Conservation (phyloP, 2,888 invertebrate species). For the Megamerina dolium region DNA sequence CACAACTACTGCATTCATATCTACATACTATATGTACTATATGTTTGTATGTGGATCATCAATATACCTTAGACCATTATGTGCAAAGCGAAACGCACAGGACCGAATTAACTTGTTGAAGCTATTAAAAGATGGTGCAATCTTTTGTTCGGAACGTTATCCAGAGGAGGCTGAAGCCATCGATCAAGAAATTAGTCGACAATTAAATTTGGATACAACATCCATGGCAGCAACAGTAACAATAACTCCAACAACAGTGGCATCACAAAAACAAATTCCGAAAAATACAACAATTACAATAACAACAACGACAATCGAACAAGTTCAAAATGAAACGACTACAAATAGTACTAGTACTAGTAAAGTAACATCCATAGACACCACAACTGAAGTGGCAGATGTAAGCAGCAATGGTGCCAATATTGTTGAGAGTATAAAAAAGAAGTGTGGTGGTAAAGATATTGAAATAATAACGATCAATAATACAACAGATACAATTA, state of each 20-base stretch:
- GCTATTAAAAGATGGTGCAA: constrained; percentile 53
- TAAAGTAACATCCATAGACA: constrained; percentile 16
- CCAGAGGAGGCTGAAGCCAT: constrained; percentile 47
- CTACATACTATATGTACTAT: too few relatives aligned
- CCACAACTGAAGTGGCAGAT: background rate
- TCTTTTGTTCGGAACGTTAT: constrained; percentile 47
- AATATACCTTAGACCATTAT: constrained; percentile 59
- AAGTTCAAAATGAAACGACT: constrained; percentile 29
- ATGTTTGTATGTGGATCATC: too few relatives aligned
- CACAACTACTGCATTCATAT: too few relatives aligned
- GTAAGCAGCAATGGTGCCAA: constrained; percentile 5
- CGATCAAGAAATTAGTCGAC: constrained; percentile 42
- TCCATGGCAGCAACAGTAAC: constrained; percentile 23
- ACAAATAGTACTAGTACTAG: constrained; percentile 18
- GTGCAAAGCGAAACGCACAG: constrained; percentile 79
- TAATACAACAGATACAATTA: background rate
- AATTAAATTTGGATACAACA: constrained; percentile 35
- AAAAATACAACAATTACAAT: constrained; percentile 17
- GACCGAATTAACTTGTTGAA: constrained; percentile 81
- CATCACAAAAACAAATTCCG: too few relatives aligned
- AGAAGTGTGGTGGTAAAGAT: constrained; percentile 1
- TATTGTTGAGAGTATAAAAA: constrained; percentile 3
- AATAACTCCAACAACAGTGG: constrained; percentile 8
- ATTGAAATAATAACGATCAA: background rate
- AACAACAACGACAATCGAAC: constrained; percentile 38